A percentile compares a stretch with the other conserved stretches of the same genome.
These are phyloP conservation scores for Stictocephala bisonia DNA, from an alignment of 2,888 invertebrate species.

Conservation along the genomic window DNA sequence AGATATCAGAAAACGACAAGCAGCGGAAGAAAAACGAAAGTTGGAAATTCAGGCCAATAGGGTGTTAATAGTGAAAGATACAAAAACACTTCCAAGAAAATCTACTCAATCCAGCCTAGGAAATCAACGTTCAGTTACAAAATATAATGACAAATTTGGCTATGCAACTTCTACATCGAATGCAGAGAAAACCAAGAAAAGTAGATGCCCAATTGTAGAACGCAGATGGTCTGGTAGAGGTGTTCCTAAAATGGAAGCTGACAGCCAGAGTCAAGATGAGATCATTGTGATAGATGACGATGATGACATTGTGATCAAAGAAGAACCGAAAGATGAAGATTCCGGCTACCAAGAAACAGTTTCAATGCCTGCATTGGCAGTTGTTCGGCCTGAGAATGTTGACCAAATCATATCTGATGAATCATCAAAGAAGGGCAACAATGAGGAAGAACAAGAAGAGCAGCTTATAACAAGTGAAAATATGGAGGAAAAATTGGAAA, in stretches of 20 bases:
- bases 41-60: background rate
- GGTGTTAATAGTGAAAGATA: no score
- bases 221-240: no score
- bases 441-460: background rate
- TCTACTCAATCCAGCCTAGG: no score
- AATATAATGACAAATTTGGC: no score
- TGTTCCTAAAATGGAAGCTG: constrained; percentile 27
- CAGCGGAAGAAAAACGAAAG: constrained; percentile 10
- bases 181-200: no score
- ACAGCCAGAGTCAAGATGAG: constrained; percentile 36
- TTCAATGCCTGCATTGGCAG: constrained; percentile 5
- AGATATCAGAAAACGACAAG: background rate
- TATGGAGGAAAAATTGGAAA: background rate
- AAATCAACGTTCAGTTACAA: no score
- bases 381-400: constrained; percentile 26
- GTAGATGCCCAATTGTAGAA: no score
- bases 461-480: background rate
- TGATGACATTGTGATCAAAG: background rate
- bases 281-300: constrained; percentile 12
- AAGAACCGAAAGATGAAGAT: background rate
- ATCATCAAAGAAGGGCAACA: no score
- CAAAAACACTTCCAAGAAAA: no score
- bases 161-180: no score
- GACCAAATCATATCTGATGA: background rate
- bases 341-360: background rate